Evolutionary conservation across 2,888 invertebrate species (phyloP).

Genomic region (Drosophila setosimentum): DNA sequence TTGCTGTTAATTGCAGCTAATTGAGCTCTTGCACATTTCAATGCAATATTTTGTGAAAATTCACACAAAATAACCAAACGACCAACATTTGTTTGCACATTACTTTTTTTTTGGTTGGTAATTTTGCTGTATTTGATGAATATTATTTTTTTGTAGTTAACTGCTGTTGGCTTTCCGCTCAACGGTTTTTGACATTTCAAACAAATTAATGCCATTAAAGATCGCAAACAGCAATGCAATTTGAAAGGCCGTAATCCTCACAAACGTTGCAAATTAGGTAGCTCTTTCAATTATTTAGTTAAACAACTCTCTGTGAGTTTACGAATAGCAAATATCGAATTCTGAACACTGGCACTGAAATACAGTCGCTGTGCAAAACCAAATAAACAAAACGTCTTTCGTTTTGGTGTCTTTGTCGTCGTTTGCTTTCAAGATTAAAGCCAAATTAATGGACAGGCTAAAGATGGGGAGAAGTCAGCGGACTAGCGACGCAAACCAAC

Average conservation of each 20-base stretch:
- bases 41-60: slow-evolving; percentile 68
- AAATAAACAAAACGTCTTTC: slow-evolving; percentile 64
- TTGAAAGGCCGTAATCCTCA: slow-evolving; percentile 49
- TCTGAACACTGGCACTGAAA: not conserved
- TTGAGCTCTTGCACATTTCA: slow-evolving; percentile 73
- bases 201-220: slow-evolving; percentile 60
- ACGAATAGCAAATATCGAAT: slow-evolving; percentile 13
- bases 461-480: not conserved
- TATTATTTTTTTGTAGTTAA: slow-evolving; percentile 5
- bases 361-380: slow-evolving; percentile 46
- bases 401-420: slow-evolving; percentile 53
- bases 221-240: slow-evolving; percentile 58
- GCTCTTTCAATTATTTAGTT: slow-evolving; percentile 51
- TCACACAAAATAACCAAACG: slow-evolving; percentile 74
- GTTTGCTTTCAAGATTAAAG: slow-evolving; percentile 64
- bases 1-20: slow-evolving; percentile 74
- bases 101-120: not conserved
- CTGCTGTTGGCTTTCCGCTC: slow-evolving; percentile 46
- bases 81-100: slow-evolving; percentile 8
- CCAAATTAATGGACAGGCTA: slow-evolving; percentile 72
- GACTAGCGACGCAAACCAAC: not conserved
- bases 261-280: slow-evolving; percentile 72
- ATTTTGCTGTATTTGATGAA: not conserved
- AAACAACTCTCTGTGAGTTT: slow-evolving; percentile 19
- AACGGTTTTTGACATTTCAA: slow-evolving; percentile 58